A percentile compares a stretch with the other conserved stretches of the same genome.
phyloP scores from a whole-genome alignment of 2,888 invertebrate genomes.

The Nematopogon swammerdamellus region DNA sequence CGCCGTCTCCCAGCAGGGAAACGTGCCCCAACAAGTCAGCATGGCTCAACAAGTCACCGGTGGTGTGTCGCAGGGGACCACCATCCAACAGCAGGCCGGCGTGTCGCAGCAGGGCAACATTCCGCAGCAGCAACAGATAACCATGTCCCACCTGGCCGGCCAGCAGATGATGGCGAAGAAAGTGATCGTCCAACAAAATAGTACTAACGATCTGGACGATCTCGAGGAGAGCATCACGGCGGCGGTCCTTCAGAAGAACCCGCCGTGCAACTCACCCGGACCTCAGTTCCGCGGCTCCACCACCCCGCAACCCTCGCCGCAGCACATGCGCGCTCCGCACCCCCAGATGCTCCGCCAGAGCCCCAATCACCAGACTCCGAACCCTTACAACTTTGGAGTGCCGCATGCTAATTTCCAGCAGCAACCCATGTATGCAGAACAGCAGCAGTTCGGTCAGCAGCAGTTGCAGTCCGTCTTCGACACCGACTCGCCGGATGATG shows the following conservation, averaged over 20 bases:
- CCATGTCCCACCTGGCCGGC: constrained; percentile 17
- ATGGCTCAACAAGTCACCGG: constrained; percentile 25
- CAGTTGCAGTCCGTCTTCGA: constrained; percentile 24
- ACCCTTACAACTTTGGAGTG: constrained; percentile 23
- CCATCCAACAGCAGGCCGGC: constrained; percentile 19
- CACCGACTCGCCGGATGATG: constrained; percentile 35
- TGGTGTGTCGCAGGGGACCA: constrained; percentile 26
- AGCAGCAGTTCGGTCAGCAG: constrained; percentile 22
- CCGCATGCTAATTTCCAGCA: constrained; percentile 10
- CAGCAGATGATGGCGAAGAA: constrained; percentile 23
- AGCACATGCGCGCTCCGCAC: constrained; percentile 18
- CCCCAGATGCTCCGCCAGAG: constrained; percentile 11
- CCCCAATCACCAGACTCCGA: constrained; percentile 13
- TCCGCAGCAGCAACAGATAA: constrained; percentile 17
- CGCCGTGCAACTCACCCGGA: constrained; percentile 6
- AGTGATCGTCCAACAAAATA: constrained; percentile 42
- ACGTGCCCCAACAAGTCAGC: constrained; percentile 19
- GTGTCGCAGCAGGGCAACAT: constrained; percentile 28
- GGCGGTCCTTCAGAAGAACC: constrained; percentile 42
- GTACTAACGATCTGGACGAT: constrained; percentile 49
- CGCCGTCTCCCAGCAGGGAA: constrained; percentile 27
- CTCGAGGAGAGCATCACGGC: constrained; percentile 53
- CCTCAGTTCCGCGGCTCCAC: constrained; percentile 8
- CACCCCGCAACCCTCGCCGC: constrained; percentile 8
- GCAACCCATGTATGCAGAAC: constrained; percentile 12